Conservation (phyloP, 2,888 invertebrate species). For the Diplazon laetatorius region DNA sequence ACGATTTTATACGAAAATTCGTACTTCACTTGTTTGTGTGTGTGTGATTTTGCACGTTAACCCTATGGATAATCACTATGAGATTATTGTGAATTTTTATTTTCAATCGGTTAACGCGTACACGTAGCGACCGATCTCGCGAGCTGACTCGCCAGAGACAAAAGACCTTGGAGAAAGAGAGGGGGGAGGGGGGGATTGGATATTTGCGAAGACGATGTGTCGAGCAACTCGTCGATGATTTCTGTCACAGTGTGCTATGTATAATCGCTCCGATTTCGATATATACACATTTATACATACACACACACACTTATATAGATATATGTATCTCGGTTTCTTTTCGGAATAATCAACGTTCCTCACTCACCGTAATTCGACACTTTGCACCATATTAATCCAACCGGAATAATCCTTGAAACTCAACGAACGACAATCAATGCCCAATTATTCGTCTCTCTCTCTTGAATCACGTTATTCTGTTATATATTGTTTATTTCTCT, state of each 20-base stretch:
- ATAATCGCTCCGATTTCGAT: neutral
- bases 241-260: slow-evolving; percentile 4
- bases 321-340: slow-evolving; percentile 2
- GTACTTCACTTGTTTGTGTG: no score
- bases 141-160: slow-evolving; percentile 26
- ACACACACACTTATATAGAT: slow-evolving; percentile 13
- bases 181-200: slow-evolving; percentile 35
- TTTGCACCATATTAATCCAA: slow-evolving; percentile 34
- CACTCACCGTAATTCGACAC: slow-evolving; percentile 21
- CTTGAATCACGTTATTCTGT: no score
- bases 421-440: no score
- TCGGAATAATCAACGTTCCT: slow-evolving; percentile 3
- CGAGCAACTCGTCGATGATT: slow-evolving; percentile 29
- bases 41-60: no score
- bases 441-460: no score
- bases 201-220: slow-evolving; percentile 23
- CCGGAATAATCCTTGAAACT: slow-evolving; percentile 25
- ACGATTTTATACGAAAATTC: no score
- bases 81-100: no score
- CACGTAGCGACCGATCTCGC: slow-evolving; percentile 19
- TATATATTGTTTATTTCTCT: neutral
- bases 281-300: no score
- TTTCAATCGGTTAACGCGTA: neutral
- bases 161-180: slow-evolving; percentile 58
- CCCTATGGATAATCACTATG: no score